Evolutionary conservation across 2,888 invertebrate genomes (phyloP).

Genomic region (Campoplex nolae): DNA sequence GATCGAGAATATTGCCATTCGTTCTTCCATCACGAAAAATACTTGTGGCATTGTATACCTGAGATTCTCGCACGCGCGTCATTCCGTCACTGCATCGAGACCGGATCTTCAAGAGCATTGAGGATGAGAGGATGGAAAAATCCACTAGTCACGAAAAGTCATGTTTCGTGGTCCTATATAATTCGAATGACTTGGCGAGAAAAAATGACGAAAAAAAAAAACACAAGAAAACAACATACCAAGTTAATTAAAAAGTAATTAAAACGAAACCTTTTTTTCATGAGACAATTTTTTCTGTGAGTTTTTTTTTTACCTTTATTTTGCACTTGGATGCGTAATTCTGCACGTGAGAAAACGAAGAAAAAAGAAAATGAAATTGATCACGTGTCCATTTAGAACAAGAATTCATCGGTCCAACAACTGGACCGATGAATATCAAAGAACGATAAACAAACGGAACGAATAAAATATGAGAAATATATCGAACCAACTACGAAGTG

Average conservation of each 20-base stretch:
- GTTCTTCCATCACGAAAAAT: conserved; percentile 62
- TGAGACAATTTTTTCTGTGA: conserved; percentile 12
- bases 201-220: conserved; percentile 17
- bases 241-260: conserved; percentile 61
- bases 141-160: conserved; percentile 52
- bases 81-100: conserved; percentile 47
- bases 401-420: too few species aligned
- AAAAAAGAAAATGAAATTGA: neutral
- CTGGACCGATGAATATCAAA: too few species aligned
- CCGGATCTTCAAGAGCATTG: conserved; percentile 39
- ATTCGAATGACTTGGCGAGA: conserved; percentile 24
- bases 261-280: conserved; percentile 36
- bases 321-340: neutral
- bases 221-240: conserved; percentile 3
- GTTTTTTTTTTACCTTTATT: neutral
- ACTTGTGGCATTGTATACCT: conserved; percentile 56
- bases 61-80: conserved; percentile 54
- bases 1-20: conserved; percentile 70
- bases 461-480: neutral
- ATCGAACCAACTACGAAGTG: neutral
- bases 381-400: too few species aligned
- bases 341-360: neutral
- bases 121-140: conserved; percentile 13
- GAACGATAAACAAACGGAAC: too few species aligned
- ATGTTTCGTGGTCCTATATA: conserved; percentile 10